phyloP scores from a whole-genome alignment of 2,113 vertebrate genomes.

The Donacobius atricapilla region DNA sequence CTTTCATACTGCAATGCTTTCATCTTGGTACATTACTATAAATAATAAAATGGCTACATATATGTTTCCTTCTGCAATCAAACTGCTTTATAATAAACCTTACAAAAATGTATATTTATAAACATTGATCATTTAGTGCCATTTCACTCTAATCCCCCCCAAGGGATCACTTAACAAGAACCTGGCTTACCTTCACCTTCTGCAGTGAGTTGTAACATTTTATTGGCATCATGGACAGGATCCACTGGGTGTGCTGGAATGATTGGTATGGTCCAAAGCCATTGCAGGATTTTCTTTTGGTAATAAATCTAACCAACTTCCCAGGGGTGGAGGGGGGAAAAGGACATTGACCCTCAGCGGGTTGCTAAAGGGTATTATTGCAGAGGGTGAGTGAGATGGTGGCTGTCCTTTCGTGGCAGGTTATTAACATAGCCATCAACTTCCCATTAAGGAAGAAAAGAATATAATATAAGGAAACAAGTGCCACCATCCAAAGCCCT shows the following conservation, averaged over 20 bases:
- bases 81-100: background rate
- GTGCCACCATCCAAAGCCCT: background rate
- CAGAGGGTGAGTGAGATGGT: background rate
- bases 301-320: background rate
- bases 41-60: background rate
- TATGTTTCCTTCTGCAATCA: background rate
- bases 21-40: background rate
- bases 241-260: background rate
- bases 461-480: background rate
- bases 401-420: background rate
- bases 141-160: background rate
- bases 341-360: background rate
- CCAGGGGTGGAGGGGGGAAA: background rate
- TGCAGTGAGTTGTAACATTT: background rate
- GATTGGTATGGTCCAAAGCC: background rate
- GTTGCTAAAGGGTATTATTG: background rate
- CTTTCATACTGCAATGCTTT: background rate
- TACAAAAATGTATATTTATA: background rate
- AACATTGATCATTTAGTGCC: background rate
- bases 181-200: background rate
- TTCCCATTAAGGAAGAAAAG: background rate
- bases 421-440: background rate
- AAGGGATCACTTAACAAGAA: background rate
- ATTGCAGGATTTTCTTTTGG: background rate
- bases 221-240: background rate